phyloP scores from a whole-genome alignment of 1,140 invertebrate genomes.

The Trichomalopsis sarcophagae region DNA sequence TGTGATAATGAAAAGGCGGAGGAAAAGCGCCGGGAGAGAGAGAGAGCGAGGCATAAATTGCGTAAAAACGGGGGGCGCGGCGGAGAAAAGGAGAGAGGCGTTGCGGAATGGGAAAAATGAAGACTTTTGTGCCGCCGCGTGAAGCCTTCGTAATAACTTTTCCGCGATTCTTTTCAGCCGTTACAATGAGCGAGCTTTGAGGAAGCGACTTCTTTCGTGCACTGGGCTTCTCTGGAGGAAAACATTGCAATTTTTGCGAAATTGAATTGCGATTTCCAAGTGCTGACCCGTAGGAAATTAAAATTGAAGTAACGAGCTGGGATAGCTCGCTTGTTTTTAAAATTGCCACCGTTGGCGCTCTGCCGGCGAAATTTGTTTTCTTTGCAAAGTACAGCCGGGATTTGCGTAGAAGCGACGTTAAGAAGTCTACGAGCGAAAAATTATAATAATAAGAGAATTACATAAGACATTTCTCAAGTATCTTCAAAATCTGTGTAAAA shows the following conservation, averaged over 20 bases:
- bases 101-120: neutral
- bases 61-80: neutral
- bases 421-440: neutral
- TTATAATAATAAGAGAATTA: neutral
- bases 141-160: neutral
- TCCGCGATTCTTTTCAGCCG: neutral
- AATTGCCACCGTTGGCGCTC: too few relatives aligned
- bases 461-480: too few relatives aligned
- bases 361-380: too few relatives aligned
- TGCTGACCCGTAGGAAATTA: neutral
- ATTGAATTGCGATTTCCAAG: neutral
- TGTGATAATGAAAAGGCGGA: slow-evolving; percentile 1
- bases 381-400: too few relatives aligned
- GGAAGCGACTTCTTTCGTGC: neutral
- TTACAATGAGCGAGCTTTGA: neutral
- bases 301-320: neutral
- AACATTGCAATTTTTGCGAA: neutral
- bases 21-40: neutral
- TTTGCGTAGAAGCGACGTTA: too few relatives aligned
- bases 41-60: neutral
- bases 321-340: too few relatives aligned
- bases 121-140: neutral
- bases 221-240: neutral
- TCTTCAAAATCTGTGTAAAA: too few relatives aligned
- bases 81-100: neutral